These are phyloP conservation scores for Tupiocoris notatus DNA, from an alignment of 2,888 invertebrate genomes.

Conservation along the genomic window DNA sequence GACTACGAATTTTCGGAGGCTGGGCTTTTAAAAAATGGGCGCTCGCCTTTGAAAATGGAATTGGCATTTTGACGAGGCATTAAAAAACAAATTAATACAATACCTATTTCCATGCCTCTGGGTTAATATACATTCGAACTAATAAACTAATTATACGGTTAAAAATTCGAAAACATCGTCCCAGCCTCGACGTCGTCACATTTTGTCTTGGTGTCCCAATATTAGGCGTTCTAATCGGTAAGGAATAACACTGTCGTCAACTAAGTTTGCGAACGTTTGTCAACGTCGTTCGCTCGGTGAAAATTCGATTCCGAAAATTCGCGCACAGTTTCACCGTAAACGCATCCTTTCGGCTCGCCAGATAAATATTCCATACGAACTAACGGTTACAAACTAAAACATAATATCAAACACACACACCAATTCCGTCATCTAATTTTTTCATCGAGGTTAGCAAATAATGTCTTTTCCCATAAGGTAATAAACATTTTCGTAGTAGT, in stretches of 20 bases:
- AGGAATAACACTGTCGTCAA: conserved; percentile 16
- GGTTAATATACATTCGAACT: too few species aligned
- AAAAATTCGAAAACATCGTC: conserved; percentile 6
- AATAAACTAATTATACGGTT: too few species aligned
- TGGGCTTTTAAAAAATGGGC: conserved; percentile 27
- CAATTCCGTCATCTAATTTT: conserved; percentile 47
- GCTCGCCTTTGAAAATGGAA: not conserved
- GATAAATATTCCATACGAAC: conserved; percentile 31
- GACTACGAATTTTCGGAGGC: conserved; percentile 19
- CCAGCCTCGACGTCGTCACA: conserved; percentile 17
- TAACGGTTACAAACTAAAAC: conserved; percentile 44
- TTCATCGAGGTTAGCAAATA: conserved; percentile 46
- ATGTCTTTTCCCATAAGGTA: conserved; percentile 39
- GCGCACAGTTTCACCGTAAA: conserved; percentile 7
- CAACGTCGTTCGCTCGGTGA: conserved; percentile 13
- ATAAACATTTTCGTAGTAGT: conserved; percentile 45
- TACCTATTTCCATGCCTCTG: too few species aligned
- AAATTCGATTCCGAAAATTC: conserved; percentile 5
- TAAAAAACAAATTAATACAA: too few species aligned
- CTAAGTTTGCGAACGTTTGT: conserved; percentile 16
- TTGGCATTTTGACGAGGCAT: not conserved
- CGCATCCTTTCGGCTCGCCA: conserved; percentile 13
- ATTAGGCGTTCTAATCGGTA: conserved; percentile 35
- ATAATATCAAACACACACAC: conserved; percentile 47
- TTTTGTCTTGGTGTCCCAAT: conserved; percentile 35